Conservation (phyloP, 1,140 invertebrate genomes). For the Drosophila bocki region DNA sequence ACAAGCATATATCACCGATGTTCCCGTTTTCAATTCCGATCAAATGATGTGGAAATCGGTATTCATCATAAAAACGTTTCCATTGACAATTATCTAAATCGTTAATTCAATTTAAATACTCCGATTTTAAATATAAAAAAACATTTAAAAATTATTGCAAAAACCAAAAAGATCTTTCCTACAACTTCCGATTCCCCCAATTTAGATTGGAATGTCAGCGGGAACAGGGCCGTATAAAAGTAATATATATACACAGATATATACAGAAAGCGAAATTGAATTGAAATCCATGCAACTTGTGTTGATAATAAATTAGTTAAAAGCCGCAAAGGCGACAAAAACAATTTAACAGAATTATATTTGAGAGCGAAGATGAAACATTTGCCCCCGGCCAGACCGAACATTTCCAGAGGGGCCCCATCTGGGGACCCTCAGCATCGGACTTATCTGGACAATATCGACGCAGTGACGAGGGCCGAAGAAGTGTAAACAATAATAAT, state of each 20-base stretch:
- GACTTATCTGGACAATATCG: constrained; percentile 26
- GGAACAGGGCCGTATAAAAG: constrained; percentile 31
- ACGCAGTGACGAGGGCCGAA: constrained; percentile 27
- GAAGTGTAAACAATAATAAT: constrained; percentile 79
- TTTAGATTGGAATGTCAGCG: constrained; percentile 8
- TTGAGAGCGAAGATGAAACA: constrained; percentile 49
- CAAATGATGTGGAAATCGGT: constrained; percentile 12
- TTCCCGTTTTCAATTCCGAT: constrained; percentile 17
- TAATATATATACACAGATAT: constrained; percentile 50
- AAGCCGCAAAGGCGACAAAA: constrained; percentile 39
- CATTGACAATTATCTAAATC: constrained; percentile 1
- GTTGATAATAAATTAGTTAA: constrained; percentile 80
- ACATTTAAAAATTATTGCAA: not conserved
- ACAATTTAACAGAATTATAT: constrained; percentile 49
- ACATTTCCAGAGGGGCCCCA: constrained; percentile 54
- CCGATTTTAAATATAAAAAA: constrained; percentile 1
- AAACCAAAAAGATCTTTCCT: not conserved
- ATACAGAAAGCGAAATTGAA: constrained; percentile 44
- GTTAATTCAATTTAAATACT: constrained; percentile 3
- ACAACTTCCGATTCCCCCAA: constrained; percentile 8
- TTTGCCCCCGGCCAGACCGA: constrained; percentile 49
- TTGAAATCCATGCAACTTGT: constrained; percentile 57
- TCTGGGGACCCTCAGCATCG: constrained; percentile 40
- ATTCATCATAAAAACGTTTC: not conserved
- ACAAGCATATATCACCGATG: constrained; percentile 23